Percentiles rank a stretch among this genome's conserved stretches.
Evolutionary conservation across 1,140 invertebrate species (phyloP).

Genomic region (Caenorhabditis inopinata): DNA sequence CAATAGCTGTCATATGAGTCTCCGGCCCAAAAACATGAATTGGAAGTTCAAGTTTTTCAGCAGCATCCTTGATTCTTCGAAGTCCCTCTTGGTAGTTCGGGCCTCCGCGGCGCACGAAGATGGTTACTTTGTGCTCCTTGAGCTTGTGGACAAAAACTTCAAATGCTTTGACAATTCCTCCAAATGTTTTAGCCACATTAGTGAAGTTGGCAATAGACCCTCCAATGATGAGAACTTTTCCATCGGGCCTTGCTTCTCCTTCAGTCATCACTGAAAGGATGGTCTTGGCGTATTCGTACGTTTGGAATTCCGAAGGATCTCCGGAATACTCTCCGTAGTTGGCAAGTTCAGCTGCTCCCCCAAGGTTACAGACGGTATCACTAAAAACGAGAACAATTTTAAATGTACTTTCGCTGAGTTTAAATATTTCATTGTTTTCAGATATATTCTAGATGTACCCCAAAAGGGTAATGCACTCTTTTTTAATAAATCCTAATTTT

Average conservation of each 20-base stretch:
- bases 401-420: too few relatives aligned
- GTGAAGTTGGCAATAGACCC: constrained; percentile 99
- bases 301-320: constrained; percentile 96
- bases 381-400: too few relatives aligned
- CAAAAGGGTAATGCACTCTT: too few relatives aligned
- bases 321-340: constrained; percentile 99
- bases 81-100: constrained; percentile 98
- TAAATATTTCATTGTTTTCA: too few relatives aligned
- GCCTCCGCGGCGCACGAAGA: constrained; percentile 93
- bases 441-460: too few relatives aligned
- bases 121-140: constrained; percentile 85
- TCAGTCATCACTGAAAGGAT: constrained; percentile 90
- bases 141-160: constrained; percentile 86
- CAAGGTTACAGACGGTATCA: constrained; percentile 98
- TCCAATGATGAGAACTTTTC: constrained; percentile 87
- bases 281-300: constrained; percentile 98
- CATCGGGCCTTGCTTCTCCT: constrained; percentile 73
- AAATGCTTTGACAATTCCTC: constrained; percentile 93
- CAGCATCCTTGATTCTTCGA: constrained; percentile 71
- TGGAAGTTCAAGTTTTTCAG: constrained; percentile 79
- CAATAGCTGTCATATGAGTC: constrained; percentile 98
- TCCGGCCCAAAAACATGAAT: constrained; percentile 95
- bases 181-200: constrained; percentile 98
- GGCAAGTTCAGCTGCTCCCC: constrained; percentile 85
- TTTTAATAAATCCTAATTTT: too few relatives aligned